Evolutionary conservation across 1,140 invertebrate genomes (phyloP).

Genomic region (Daktulosphaira vitifoliae): DNA sequence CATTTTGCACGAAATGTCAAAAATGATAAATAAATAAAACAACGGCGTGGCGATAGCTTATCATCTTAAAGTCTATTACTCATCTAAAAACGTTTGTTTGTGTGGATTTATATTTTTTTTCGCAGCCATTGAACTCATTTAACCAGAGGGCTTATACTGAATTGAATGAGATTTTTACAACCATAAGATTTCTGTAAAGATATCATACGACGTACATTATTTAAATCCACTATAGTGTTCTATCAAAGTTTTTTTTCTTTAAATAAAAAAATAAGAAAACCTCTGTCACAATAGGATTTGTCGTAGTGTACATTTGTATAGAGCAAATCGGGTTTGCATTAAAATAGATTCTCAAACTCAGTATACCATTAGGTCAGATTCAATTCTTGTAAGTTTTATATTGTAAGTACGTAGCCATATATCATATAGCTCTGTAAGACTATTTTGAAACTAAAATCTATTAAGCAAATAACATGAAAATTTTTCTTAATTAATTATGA

Average conservation of each 20-base stretch:
- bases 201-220: constrained; percentile 5
- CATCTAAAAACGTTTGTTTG: too few species aligned
- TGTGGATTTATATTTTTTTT: too few species aligned
- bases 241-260: not conserved
- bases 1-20: too few species aligned
- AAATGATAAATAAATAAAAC: too few species aligned
- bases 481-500: too few species aligned
- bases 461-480: too few species aligned
- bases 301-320: not conserved
- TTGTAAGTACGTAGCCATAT: too few species aligned
- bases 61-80: too few species aligned
- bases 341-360: constrained; percentile 16
- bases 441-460: too few species aligned
- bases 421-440: too few species aligned
- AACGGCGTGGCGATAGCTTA: too few species aligned
- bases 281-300: constrained; percentile 10
- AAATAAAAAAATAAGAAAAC: not conserved
- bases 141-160: not conserved
- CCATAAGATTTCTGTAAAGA: not conserved
- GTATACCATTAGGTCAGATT: constrained; percentile 11
- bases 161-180: not conserved
- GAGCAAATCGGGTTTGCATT: not conserved
- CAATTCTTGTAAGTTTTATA: not conserved
- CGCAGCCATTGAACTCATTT: too few species aligned
- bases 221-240: constrained; percentile 12